These are phyloP conservation scores for Andrena hattorfiana DNA, from an alignment of 2,888 invertebrate genomes.

Conservation along the genomic window DNA sequence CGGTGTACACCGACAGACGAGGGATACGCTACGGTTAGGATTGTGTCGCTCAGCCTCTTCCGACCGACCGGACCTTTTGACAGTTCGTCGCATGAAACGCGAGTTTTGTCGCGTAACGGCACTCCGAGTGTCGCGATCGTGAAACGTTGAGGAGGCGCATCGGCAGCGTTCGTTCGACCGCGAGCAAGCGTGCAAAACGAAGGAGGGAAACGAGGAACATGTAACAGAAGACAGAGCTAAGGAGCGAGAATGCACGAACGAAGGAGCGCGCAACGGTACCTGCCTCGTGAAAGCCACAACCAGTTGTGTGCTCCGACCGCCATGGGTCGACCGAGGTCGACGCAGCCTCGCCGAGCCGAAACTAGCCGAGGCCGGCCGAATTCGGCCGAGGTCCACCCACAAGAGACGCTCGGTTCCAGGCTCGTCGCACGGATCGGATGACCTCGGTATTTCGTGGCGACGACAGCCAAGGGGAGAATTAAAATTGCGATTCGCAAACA, in stretches of 20 bases:
- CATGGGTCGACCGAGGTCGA: conserved; percentile 80
- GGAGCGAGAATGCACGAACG: conserved; percentile 57
- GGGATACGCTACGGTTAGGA: not conserved
- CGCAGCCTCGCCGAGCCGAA: conserved; percentile 75
- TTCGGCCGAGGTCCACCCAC: conserved; percentile 72
- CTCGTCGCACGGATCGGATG: conserved; percentile 28
- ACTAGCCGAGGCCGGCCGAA: conserved; percentile 71
- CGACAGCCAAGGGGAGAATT: conserved; percentile 38
- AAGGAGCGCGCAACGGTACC: conserved; percentile 69
- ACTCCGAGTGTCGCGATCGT: not conserved
- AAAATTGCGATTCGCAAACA: conserved; percentile 41
- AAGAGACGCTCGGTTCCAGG: conserved; percentile 47
- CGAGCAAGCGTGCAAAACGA: conserved; percentile 12
- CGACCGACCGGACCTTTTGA: conserved; percentile 38
- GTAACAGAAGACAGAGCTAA: conserved; percentile 31
- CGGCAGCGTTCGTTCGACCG: not conserved
- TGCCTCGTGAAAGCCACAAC: conserved; percentile 81
- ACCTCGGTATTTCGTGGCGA: conserved; percentile 32
- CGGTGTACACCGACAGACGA: conserved; percentile 1
- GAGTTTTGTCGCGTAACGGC: conserved; percentile 10
- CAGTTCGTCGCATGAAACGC: conserved; percentile 50
- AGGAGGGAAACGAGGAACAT: conserved; percentile 4
- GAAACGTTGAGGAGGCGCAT: not conserved
- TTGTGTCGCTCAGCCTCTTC: conserved; percentile 10
- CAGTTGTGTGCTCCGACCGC: conserved; percentile 82